Evolutionary conservation across 2,888 invertebrate species (phyloP), one percentile per base, ranked within the genome.

Genomic region (Cataglyphis rosenhaueri): DNA sequence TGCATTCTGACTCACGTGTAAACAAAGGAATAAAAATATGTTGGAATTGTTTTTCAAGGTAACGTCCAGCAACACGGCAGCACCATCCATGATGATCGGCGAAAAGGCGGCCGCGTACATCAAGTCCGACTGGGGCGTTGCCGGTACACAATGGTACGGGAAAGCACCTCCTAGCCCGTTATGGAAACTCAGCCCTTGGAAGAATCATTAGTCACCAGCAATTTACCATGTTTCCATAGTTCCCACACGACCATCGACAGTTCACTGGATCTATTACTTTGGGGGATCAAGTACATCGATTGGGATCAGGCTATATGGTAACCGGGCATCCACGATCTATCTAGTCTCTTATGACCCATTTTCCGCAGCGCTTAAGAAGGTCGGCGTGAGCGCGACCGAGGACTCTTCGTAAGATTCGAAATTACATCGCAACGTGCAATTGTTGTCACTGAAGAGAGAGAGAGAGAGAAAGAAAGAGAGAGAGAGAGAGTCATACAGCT

Each of bases 41-140:
- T 25, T 8, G 48, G 8, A 21, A 35, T 83, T 76, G 3, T 41
- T 41, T 35, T 15, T 38, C 15, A 57, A 94, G 94, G 93, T 94
- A 4, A 93, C 90, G 2, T 91, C 94, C 93, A 95, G 96, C 3
- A 96, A 96, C 91, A 96, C 96, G 1, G 96, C 95, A 48, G 96
- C 95, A 0, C 96, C 96, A 0, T 94, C 95, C 0, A 95, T 96
- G 88, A 96, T 96, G 96, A 95, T 96, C 89, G 96, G 95, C 0
- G 96, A 96, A 86, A 95, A 95, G 44, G 96, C 94, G 0, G 95
- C 96, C 0, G 95, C 95, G 83, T 96, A 96, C 91, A 94, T 96
- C 68, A 94, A 94, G 78, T 94, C 94, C 1, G 94, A 95, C 1
- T 95, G 96, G 93, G 91, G 94, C 1, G 93, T 91, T 4, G 94